phyloP scores from a whole-genome alignment of 2,888 invertebrate species.

The Coelogynopora nodosa region DNA sequence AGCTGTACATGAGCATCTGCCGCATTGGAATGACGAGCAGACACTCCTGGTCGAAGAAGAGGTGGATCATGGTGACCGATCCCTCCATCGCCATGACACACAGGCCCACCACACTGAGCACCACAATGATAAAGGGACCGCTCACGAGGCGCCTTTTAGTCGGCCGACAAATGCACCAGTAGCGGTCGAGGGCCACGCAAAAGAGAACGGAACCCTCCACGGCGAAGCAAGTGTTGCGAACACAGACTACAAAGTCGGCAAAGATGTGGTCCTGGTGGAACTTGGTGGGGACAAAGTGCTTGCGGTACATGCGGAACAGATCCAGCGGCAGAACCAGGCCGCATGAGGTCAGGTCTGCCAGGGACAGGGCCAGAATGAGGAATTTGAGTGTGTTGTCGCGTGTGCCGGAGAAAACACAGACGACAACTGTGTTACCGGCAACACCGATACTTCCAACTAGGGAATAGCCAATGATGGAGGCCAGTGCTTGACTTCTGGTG shows the following conservation, averaged over 20 bases:
- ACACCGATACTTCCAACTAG: constrained; percentile 4
- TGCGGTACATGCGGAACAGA: not conserved
- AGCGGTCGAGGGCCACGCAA: constrained; percentile 19
- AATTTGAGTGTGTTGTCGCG: constrained; percentile 3
- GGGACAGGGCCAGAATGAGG: constrained; percentile 14
- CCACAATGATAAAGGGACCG: not conserved
- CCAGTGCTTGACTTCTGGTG: not conserved
- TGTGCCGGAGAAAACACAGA: not conserved
- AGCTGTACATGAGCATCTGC: not conserved
- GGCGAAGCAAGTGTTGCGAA: constrained; percentile 20
- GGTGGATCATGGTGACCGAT: not conserved
- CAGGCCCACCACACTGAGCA: not conserved
- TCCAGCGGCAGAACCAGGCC: constrained; percentile 26
- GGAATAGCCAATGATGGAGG: not conserved
- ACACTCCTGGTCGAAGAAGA: not conserved
- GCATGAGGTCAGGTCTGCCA: constrained; percentile 18
- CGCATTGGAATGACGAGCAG: constrained; percentile 9
- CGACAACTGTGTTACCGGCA: not conserved
- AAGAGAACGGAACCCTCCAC: constrained; percentile 11
- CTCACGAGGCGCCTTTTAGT: not conserved
- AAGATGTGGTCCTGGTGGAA: constrained; percentile 1
- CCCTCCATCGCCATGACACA: not conserved
- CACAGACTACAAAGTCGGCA: constrained; percentile 22
- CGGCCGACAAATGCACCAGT: not conserved
- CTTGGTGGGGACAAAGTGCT: not conserved